phyloP scores from a whole-genome alignment of 2,888 invertebrate species.

The Argynnis bischoffii region DNA sequence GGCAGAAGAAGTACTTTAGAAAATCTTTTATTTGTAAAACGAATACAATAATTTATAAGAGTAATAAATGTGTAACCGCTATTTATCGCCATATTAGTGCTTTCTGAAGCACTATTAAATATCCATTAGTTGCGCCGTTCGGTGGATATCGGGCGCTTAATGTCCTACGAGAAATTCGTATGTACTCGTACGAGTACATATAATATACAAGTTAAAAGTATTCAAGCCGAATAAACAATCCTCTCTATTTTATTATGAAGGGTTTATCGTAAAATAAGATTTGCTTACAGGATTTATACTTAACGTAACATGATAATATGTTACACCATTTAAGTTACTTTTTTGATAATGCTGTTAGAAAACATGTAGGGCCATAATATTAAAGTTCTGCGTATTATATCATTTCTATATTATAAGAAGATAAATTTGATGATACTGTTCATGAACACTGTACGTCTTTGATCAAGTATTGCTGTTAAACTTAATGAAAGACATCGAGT shows the following conservation, averaged over 20 bases:
- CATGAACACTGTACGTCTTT: background rate
- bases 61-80: conserved; percentile 34
- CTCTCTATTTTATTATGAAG: background rate
- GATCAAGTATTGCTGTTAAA: background rate
- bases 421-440: background rate
- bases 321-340: no score
- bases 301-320: background rate
- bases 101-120: conserved; percentile 53
- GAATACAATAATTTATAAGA: conserved; percentile 22
- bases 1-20: background rate
- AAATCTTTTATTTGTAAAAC: conserved; percentile 1
- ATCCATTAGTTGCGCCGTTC: conserved; percentile 51
- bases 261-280: no score
- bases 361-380: no score
- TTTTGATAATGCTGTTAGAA: no score
- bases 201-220: background rate
- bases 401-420: background rate
- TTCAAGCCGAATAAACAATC: background rate
- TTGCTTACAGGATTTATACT: background rate
- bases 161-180: conserved; percentile 27
- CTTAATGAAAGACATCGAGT: conserved; percentile 12
- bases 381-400: background rate
- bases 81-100: conserved; percentile 45
- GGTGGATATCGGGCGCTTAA: conserved; percentile 40
- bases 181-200: conserved; percentile 6